phyloP scores from a whole-genome alignment of 1,140 invertebrate genomes.

The Ceratina calcarata region DNA sequence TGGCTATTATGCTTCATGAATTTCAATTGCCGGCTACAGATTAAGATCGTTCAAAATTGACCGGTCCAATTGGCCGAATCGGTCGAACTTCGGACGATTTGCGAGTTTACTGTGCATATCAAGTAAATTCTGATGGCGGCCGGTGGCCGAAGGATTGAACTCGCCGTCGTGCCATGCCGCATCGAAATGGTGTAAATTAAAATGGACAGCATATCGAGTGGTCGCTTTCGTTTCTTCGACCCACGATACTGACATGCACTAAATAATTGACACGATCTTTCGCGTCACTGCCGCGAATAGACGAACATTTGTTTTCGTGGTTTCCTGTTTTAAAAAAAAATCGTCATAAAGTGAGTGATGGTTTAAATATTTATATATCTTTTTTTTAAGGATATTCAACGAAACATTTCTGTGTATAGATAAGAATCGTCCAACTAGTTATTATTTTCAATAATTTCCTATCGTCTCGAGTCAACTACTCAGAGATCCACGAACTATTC shows the following conservation, averaged over 20 bases:
- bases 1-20: slow-evolving; percentile 61
- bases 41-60: slow-evolving; percentile 61
- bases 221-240: neutral
- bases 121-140: neutral
- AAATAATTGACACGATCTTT: slow-evolving; percentile 11
- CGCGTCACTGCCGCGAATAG: neutral
- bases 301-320: neutral
- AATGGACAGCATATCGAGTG: neutral
- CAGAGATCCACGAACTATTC: neutral
- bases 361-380: too few species aligned
- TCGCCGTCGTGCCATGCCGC: too few species aligned
- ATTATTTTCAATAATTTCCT: neutral
- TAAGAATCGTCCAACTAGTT: too few species aligned
- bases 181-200: slow-evolving; percentile 25
- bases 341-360: too few species aligned
- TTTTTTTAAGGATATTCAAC: too few species aligned
- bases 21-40: slow-evolving; percentile 56
- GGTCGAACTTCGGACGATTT: slow-evolving; percentile 52
- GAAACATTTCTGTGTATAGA: too few species aligned
- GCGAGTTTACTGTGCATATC: slow-evolving; percentile 55
- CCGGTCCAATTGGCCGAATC: slow-evolving; percentile 48
- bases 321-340: too few species aligned
- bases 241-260: neutral
- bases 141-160: slow-evolving; percentile 1
- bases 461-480: neutral